Base-by-base conservation (phyloP, 2,797 vertebrate species). In the Notoglanidium macrostoma region DNA sequence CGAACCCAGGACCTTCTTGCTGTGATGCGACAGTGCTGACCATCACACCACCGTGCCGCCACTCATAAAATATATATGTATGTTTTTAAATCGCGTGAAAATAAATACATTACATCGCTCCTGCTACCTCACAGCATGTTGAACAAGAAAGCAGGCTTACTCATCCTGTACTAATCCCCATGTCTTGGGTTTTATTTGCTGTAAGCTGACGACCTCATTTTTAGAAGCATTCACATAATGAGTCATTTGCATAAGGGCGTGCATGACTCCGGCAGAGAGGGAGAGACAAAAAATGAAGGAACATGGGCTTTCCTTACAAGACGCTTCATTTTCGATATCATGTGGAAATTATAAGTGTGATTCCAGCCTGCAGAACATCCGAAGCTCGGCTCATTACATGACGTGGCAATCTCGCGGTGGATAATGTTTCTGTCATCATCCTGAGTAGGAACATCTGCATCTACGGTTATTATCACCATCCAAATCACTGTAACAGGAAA, bases 241-340 rank as follows among this genome's bases (percentile, higher is more conserved):
- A 84, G 70, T 65, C 85, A 90, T 89, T 90, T 89, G 84, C 86
- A 86, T 87, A 80, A 2, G 63, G 68, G 51, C 8, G n/a, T 55
- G 21, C 51, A n/a, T 29, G 73, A 76, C 73, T 76, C 40, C 12
- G n/a, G 2, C 40, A 76, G 12, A 76, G 26, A 73, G 19, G 14
- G 40, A 46, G 21, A 49, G 10, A 46, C 23, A 73, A 0, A 12
- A 46, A 12, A 77, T 55, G 49, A 54, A 32, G 74, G 15, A 55
- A 78, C 15, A 59, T 77, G 10, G 67, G 67, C 74, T 85, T 85
- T 85, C 32, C 10, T 51, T 83, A 74, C n/a, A 40, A 85, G 80
- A 88, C 11, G 7, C 44, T 86, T 90, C 51, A 63, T 76, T 57
- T 79, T 79, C 21, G 76, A 23, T 29, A 35, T 55, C 2, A 65